Percentiles rank a stretch among this genome's conserved stretches.
phyloP scores from a whole-genome alignment of 1,140 invertebrate species.

The Zaprionus ornatus region DNA sequence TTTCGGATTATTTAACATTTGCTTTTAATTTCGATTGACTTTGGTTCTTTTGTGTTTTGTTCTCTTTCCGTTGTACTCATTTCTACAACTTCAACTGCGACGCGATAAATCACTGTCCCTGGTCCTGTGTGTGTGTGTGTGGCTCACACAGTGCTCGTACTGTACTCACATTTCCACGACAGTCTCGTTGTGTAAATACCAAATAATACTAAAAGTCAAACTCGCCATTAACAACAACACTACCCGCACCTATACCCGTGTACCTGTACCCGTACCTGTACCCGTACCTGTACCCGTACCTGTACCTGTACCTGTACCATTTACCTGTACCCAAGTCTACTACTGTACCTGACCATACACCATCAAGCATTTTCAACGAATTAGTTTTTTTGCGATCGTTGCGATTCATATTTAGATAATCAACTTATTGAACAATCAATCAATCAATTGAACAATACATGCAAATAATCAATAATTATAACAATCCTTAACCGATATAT shows the following conservation, averaged over 20 bases:
- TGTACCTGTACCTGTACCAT: background rate
- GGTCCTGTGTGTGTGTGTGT: slow-evolving; percentile 29
- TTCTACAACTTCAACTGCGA: slow-evolving; percentile 27
- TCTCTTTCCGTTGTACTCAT: slow-evolving; percentile 19
- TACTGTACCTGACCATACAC: slow-evolving; percentile 6
- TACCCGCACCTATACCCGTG: slow-evolving; percentile 3
- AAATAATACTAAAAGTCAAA: slow-evolving; percentile 36
- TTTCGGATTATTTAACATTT: background rate
- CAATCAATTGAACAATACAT: slow-evolving; percentile 22
- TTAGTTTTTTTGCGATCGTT: slow-evolving; percentile 26
- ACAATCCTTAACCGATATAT: slow-evolving; percentile 16
- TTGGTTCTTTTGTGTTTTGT: slow-evolving; percentile 3
- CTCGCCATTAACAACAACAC: slow-evolving; percentile 18
- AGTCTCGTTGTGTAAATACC: slow-evolving; percentile 44
- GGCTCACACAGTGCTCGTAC: slow-evolving; percentile 10
- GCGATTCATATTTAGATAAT: slow-evolving; percentile 28
- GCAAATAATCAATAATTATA: slow-evolving; percentile 19
- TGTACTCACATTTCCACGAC: slow-evolving; percentile 25
- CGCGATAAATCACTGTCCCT: slow-evolving; percentile 32
- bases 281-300: background rate
- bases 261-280: background rate
- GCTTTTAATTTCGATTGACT: background rate
- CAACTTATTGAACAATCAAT: slow-evolving; percentile 24
- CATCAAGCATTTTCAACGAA: slow-evolving; percentile 30
- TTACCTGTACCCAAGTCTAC: no score